Conservation (phyloP, 2,113 vertebrate species). For the Brachyhypopomus gauderio region DNA sequence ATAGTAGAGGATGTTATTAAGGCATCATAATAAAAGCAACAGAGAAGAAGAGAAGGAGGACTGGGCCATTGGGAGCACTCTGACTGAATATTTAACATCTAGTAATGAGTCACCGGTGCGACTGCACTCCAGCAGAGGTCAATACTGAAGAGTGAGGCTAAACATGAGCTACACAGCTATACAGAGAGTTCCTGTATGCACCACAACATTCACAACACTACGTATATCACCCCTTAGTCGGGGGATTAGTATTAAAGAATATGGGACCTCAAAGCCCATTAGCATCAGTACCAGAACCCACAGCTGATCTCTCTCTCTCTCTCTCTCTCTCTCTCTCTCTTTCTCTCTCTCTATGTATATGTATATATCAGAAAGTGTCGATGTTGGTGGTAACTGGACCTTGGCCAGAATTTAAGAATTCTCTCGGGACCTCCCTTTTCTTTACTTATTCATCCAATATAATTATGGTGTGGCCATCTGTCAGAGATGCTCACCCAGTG, state of each 20-base stretch:
- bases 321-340: too few relatives aligned
- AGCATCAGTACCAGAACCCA: background rate
- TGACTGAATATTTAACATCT: background rate
- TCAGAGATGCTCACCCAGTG: background rate
- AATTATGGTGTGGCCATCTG: background rate
- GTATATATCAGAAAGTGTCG: too few relatives aligned
- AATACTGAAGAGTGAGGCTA: background rate
- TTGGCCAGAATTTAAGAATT: too few relatives aligned
- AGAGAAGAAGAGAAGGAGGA: background rate
- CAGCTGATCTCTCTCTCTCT: too few relatives aligned
- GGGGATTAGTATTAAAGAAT: too few relatives aligned
- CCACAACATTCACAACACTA: background rate
- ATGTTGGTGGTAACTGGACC: too few relatives aligned
- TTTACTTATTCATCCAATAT: too few relatives aligned
- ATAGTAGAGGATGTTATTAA: background rate
- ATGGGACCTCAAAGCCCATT: background rate
- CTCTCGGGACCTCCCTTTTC: too few relatives aligned
- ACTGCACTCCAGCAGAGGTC: conserved; percentile 1
- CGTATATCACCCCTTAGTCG: background rate
- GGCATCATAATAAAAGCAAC: conserved; percentile 2
- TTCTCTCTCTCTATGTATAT: too few relatives aligned
- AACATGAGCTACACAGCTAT: background rate
- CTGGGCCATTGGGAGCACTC: background rate
- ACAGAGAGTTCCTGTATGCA: background rate
- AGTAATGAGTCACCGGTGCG: conserved; percentile 8